These are phyloP conservation scores for Cheirogaleus medius DNA, from an alignment of 2,113 vertebrate species.

Conservation along the genomic window DNA sequence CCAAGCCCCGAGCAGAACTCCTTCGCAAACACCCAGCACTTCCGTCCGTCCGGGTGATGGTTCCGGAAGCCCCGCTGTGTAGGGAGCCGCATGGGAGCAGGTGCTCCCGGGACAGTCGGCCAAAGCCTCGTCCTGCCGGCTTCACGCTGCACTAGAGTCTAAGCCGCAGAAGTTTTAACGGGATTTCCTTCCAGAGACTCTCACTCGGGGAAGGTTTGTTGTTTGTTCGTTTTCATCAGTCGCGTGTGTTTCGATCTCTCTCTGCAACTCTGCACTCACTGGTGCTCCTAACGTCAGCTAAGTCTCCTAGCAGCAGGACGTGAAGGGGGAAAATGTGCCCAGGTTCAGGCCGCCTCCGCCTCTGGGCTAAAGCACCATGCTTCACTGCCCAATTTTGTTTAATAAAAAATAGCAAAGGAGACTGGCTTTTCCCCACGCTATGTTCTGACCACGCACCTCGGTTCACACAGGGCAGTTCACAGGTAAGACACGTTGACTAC, in stretches of 20 bases:
- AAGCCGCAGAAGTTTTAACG: not conserved
- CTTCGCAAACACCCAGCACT: not conserved
- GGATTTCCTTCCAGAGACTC: not conserved
- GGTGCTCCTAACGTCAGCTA: not conserved
- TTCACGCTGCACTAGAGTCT: not conserved
- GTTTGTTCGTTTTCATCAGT: not conserved
- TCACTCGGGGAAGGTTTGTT: not conserved
- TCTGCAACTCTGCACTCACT: fast-evolving
- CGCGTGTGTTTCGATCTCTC: not conserved
- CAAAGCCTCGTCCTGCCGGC: not conserved
- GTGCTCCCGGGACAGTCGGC: not conserved
- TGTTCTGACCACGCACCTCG: not conserved
- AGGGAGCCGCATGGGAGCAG: not conserved
- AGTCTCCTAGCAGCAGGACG: fast-evolving
- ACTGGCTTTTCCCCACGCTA: not conserved
- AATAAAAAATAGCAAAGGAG: not conserved
- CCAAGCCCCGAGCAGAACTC: not conserved
- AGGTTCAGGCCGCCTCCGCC: not conserved
- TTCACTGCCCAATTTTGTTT: not conserved
- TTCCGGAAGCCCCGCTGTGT: not conserved
- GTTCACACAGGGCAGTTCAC: not conserved
- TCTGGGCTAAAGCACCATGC: fast-evolving
- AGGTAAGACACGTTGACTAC: not conserved
- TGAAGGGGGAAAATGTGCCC: not conserved
- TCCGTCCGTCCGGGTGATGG: too few relatives aligned